These are phyloP conservation scores for Phalacrocorax brasilianus DNA, from an alignment of 2,113 vertebrate genomes.

Conservation along the genomic window DNA sequence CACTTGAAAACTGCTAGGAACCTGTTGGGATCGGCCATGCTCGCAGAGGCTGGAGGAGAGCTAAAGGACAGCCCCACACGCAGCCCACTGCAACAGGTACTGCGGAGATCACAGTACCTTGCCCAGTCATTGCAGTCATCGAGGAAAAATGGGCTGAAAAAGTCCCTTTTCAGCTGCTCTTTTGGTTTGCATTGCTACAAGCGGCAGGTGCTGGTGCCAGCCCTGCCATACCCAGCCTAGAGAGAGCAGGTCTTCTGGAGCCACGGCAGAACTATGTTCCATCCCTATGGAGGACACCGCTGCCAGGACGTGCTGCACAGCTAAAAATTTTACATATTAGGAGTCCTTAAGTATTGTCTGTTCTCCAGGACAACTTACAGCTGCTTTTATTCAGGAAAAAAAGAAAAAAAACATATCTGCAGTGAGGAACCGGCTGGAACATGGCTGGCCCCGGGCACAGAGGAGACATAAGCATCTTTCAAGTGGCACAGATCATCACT, in stretches of 20 bases:
- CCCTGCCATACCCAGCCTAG: background rate
- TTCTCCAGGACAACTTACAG: background rate
- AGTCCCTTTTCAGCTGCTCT: background rate
- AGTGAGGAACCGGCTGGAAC: background rate
- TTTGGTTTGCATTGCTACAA: background rate
- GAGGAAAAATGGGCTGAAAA: background rate
- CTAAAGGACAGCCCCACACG: background rate
- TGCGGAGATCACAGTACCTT: background rate
- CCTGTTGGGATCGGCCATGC: background rate
- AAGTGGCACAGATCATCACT: background rate
- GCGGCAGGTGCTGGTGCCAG: background rate
- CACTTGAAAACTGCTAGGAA: background rate
- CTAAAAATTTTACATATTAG: background rate
- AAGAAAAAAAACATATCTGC: too few species aligned
- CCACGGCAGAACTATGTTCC: background rate
- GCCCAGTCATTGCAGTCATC: background rate
- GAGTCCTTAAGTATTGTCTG: background rate
- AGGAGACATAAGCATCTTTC: background rate
- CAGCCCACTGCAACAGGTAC: background rate
- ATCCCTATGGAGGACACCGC: background rate
- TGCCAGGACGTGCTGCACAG: background rate
- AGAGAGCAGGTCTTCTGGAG: background rate
- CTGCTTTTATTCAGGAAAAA: background rate
- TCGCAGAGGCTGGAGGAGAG: background rate
- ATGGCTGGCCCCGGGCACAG: rapidly evolving